Evolutionary conservation across 2,113 vertebrate species (phyloP).

Genomic region (Malaclemys terrapin): DNA sequence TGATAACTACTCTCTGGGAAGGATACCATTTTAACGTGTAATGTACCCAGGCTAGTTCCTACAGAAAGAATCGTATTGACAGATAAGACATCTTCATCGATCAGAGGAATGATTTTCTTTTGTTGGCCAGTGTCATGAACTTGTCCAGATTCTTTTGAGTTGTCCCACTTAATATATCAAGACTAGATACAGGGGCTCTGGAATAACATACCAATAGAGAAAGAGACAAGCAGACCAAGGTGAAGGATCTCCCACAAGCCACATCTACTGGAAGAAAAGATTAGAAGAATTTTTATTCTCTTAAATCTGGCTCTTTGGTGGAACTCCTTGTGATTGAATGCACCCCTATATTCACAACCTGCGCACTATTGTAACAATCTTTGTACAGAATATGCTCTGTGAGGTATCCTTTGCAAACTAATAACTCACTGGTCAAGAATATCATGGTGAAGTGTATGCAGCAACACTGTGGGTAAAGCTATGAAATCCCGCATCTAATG

Average conservation of each 20-base stretch:
- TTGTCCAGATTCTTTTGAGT: neutral
- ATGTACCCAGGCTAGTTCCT: neutral
- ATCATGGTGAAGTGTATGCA: neutral
- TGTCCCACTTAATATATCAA: neutral
- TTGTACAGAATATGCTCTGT: neutral
- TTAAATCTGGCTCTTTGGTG: neutral
- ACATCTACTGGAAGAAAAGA: neutral
- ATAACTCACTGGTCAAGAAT: no score
- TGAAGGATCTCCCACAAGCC: neutral
- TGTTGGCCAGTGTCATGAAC: neutral
- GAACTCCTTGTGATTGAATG: neutral
- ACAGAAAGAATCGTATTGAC: neutral
- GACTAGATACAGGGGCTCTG: neutral
- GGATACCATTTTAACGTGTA: neutral
- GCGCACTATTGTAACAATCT: neutral
- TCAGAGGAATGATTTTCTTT: neutral
- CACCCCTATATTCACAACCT: neutral
- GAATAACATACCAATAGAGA: neutral
- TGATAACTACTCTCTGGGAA: no score
- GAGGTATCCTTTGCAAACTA: neutral
- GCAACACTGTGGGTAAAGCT: neutral
- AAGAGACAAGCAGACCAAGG: neutral
- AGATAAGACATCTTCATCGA: neutral
- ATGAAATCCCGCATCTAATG: neutral
- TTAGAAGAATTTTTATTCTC: neutral